Base-by-base conservation (phyloP, 2,797 vertebrate species). In the Denticeps clupeoides region DNA sequence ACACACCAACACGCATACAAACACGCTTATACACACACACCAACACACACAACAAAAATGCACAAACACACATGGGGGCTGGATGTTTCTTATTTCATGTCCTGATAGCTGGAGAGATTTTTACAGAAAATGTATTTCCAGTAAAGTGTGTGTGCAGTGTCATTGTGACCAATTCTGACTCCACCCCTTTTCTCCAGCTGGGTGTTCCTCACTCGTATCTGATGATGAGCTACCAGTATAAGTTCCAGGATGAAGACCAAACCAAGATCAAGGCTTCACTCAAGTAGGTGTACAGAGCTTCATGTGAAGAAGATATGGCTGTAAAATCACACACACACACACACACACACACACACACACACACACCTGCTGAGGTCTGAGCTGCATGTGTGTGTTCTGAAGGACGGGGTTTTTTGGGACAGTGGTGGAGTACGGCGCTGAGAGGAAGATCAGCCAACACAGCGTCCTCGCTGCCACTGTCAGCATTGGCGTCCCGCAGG, bases 201-300 rank as follows among this genome's bases (percentile, higher is more conserved):
- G 94, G 94, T 7, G 85, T 98, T 52, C 90, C 89, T 13, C 89
- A 97, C 70, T 94, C 91, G 50, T 99, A 97, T 49, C 72, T 93
- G 60, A 89, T 98, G 83, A 82, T 97, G 83, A 98, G 92, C 71
- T 97, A 92, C 54, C 93, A 97, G 73, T 94, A 93, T 80, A 99
- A 99, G 74, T 97, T 97, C 73, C 92, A 99, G 74, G 95, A 98
- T 41, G 93, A 97, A 4, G 92, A 99, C 62, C 89, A 97, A 79
- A 98, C 93, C 1, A 86, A 90, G 51, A 80, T 98, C 57, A 99
- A 97, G 76, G 94, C 93, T 21, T 96, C 91, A 22, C 67, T 99
- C 41, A 99, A 97, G 95, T 99, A 84, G 56, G 90, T 78, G 5
- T 35, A 1, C 11, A 2, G 28, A 28, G 27, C 10, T 28, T 3